Evolutionary conservation across 2,888 invertebrate species (phyloP), one percentile per base, ranked within the genome.

Genomic region (Cabera pusaria): DNA sequence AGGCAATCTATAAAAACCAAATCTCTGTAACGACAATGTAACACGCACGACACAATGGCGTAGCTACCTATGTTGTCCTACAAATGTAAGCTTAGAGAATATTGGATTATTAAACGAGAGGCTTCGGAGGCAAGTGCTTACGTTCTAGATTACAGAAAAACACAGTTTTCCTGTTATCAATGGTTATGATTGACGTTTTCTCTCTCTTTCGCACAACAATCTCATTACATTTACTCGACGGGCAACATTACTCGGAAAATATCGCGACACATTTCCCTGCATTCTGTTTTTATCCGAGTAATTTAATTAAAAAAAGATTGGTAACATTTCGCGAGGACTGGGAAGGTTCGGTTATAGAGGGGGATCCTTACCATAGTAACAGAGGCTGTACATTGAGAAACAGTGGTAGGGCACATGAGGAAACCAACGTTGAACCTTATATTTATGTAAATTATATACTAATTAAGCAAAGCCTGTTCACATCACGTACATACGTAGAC

Each of bases 231-330:
- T 52, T 46, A 25, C 46, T 45, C 46, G 22, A 37, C 46, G 36
- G 42, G 31, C 44, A 36, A 40, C 37, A 46, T 38, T 44, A 32
- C 34, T 40, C 38, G 37, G 31, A 25, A 45, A 56, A 55, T 52
- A 55, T 52, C 49, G 47, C 40, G 49, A 44, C 49, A 57, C 50
- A 47, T 56, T 55, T 57, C 33, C 50, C 35, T 48, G 47, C 48
- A 33, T 39, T 32, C 38, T 35, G 47, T 40, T 51, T 55, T 52
- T 56, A 56, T 52, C 43, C 40, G 18, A 39, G 64, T 70, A 70
- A 75, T 75, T 73, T 71, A 75, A 75, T 74, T 71, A 70, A 67
- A 67, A 51, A 74, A 67, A 63, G 61, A 65, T 66, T 69, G 64
- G 66, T 67, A 58, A 67, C 64, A 59, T 65, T 64, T 66, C 56